phyloP scores from a whole-genome alignment of 1,140 invertebrate species.

The Pseudomyrmex flavicornis region DNA sequence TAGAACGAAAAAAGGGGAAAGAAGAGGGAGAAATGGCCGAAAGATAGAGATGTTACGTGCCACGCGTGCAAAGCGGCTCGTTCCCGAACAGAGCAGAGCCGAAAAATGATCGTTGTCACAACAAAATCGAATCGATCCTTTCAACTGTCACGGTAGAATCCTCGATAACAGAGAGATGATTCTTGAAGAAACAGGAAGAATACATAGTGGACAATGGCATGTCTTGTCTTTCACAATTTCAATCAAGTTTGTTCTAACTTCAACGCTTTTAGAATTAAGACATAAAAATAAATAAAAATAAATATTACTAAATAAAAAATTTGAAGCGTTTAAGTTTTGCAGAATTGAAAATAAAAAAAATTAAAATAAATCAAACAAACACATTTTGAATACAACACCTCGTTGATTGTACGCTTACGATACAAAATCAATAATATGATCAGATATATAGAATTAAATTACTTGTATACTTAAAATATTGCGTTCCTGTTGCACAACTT shows the following conservation, averaged over 20 bases:
- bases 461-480: constrained; percentile 10
- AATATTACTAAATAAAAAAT: not conserved
- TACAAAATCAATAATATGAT: constrained; percentile 23
- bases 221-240: not conserved
- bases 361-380: too few relatives aligned
- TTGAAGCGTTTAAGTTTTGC: constrained; percentile 1
- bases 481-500: constrained; percentile 3
- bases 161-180: constrained; percentile 41
- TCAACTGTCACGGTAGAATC: constrained; percentile 37
- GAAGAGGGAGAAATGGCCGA: not conserved
- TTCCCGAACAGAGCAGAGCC: constrained; percentile 58
- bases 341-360: not conserved
- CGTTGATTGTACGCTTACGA: too few relatives aligned
- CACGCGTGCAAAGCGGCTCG: constrained; percentile 66
- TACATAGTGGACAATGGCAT: constrained; percentile 29
- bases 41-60: constrained; percentile 70
- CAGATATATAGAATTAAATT: constrained; percentile 36
- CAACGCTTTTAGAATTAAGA: not conserved
- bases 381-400: too few relatives aligned
- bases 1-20: constrained; percentile 18
- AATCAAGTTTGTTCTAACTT: not conserved
- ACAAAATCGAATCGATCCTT: constrained; percentile 68
- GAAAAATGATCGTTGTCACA: constrained; percentile 68
- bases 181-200: constrained; percentile 34
- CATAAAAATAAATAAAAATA: not conserved